These are phyloP conservation scores for Drosophila neocordata DNA, from an alignment of 1,140 invertebrate genomes.

Conservation along the genomic window DNA sequence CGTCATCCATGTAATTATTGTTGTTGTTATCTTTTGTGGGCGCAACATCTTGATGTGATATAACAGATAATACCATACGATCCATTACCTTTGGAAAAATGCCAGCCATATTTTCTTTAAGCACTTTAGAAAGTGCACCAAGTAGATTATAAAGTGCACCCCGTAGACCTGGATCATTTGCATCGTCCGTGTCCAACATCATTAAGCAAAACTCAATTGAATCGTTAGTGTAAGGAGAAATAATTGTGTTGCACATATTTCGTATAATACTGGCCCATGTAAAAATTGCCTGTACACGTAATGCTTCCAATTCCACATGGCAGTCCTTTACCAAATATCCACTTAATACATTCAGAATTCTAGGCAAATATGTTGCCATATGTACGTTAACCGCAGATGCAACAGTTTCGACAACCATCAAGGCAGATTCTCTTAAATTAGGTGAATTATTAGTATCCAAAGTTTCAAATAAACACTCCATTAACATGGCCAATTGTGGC, in stretches of 20 bases:
- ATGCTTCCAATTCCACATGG: slow-evolving; percentile 83
- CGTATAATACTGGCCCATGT: slow-evolving; percentile 88
- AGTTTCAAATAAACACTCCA: slow-evolving; percentile 87
- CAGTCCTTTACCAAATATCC: slow-evolving; percentile 85
- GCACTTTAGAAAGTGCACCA: slow-evolving; percentile 87
- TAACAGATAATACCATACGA: slow-evolving; percentile 86
- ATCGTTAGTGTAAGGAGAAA: slow-evolving; percentile 86
- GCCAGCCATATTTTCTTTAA: slow-evolving; percentile 87
- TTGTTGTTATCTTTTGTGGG: too few relatives aligned
- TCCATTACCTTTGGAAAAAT: slow-evolving; percentile 87
- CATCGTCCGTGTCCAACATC: slow-evolving; percentile 84
- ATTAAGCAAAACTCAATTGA: slow-evolving; percentile 87
- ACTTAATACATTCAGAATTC: slow-evolving; percentile 87
- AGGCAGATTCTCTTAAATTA: slow-evolving; percentile 86
- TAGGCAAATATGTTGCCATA: slow-evolving; percentile 89
- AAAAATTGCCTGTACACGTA: slow-evolving; percentile 88
- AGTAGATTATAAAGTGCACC: slow-evolving; percentile 89
- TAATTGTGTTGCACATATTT: slow-evolving; percentile 87
- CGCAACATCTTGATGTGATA: slow-evolving; percentile 84
- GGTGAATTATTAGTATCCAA: slow-evolving; percentile 84
- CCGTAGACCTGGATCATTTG: slow-evolving; percentile 89
- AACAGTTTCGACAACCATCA: slow-evolving; percentile 88
- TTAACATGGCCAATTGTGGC: slow-evolving; percentile 89
- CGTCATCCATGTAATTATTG: slow-evolving; percentile 41
- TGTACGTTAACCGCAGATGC: slow-evolving; percentile 88